Evolutionary conservation across 2,888 invertebrate species (phyloP).

Genomic region (Abrostola triplasia): DNA sequence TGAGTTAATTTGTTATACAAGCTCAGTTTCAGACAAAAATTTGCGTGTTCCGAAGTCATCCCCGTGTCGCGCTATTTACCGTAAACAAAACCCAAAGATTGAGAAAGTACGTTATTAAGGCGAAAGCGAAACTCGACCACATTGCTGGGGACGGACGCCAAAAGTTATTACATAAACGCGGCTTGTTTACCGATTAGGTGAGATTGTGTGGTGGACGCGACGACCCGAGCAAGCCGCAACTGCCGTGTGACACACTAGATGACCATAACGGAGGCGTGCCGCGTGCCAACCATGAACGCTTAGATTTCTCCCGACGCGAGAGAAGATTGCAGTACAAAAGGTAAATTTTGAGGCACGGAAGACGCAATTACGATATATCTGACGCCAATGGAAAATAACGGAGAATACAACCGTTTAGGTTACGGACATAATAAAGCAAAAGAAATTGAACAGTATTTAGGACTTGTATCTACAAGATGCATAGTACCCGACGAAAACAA

Average conservation of each 20-base stretch:
- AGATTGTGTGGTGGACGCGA: constrained; percentile 62
- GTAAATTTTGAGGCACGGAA: no score
- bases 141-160: constrained; percentile 67
- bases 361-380: no score
- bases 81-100: constrained; percentile 67
- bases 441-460: no score
- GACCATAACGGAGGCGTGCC: constrained; percentile 13
- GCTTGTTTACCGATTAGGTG: constrained; percentile 78
- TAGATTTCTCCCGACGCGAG: constrained; percentile 8
- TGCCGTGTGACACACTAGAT: constrained; percentile 27
- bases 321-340: not conserved
- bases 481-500: no score
- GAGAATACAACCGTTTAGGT: no score
- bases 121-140: constrained; percentile 81
- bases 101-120: constrained; percentile 81
- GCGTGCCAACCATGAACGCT: constrained; percentile 4
- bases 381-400: no score
- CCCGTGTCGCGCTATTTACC: constrained; percentile 48
- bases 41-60: constrained; percentile 49
- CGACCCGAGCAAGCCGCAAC: constrained; percentile 45
- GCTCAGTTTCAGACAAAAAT: constrained; percentile 23
- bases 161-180: constrained; percentile 77
- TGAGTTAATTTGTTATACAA: constrained; percentile 46
- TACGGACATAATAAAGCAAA: no score
- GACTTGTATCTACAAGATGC: no score